Percentiles rank a stretch among this genome's conserved stretches.
Evolutionary conservation across 2,888 invertebrate genomes (phyloP).

Genomic region (Acleris literana): DNA sequence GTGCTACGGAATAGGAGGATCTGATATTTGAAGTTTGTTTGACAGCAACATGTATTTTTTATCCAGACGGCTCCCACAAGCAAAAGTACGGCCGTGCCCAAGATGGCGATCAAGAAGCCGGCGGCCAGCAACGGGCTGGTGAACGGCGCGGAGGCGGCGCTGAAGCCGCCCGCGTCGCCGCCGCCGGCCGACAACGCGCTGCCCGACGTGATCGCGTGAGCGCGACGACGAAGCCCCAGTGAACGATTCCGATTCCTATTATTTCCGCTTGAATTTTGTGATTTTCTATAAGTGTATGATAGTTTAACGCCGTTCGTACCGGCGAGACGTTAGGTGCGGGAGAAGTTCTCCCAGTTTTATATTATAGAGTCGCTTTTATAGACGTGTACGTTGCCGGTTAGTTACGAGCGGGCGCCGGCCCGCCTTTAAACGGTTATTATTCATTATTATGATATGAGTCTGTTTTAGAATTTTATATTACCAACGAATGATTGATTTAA

Average conservation of each 20-base stretch:
- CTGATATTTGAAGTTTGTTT: too few relatives aligned
- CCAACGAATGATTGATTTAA: slow-evolving; percentile 80
- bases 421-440: slow-evolving; percentile 61
- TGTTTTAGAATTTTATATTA: slow-evolving; percentile 84
- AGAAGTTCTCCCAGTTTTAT: slow-evolving; percentile 75
- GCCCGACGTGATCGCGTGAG: slow-evolving; percentile 77
- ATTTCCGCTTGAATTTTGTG: slow-evolving; percentile 83
- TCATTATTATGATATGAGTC: slow-evolving; percentile 75
- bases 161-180: slow-evolving; percentile 79
- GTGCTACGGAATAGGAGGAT: too few relatives aligned
- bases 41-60: background rate
- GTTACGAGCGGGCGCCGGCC: slow-evolving; percentile 46
- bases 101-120: slow-evolving; percentile 45
- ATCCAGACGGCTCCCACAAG: slow-evolving; percentile 57
- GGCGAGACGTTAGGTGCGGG: slow-evolving; percentile 79
- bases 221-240: slow-evolving; percentile 19
- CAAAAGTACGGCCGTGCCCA: slow-evolving; percentile 52
- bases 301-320: slow-evolving; percentile 43
- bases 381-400: slow-evolving; percentile 65
- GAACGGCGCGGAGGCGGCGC: slow-evolving; percentile 47
- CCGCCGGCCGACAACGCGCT: slow-evolving; percentile 76
- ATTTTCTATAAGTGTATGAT: slow-evolving; percentile 79
- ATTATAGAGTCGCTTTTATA: slow-evolving; percentile 82
- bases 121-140: background rate
- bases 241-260: slow-evolving; percentile 70